Evolutionary conservation across 1,140 invertebrate species (phyloP), one percentile per base, ranked within the genome.

Genomic region (Temnothorax nylanderi): DNA sequence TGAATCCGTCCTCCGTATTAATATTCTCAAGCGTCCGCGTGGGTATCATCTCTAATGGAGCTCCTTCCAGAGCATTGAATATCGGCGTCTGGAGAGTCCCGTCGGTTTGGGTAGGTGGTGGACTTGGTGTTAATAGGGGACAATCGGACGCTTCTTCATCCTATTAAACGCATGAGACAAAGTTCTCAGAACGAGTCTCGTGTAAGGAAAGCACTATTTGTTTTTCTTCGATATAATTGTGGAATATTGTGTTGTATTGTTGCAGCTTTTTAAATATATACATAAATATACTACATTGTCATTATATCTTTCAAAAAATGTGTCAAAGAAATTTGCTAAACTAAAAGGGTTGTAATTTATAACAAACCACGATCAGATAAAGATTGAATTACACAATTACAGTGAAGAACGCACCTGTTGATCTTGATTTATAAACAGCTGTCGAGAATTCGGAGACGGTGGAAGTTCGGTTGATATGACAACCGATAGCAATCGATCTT

Each of bases 111-210:
- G 67, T 87, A 34, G 90, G 87, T 41, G 95, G 92, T 10, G 94
- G 94, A 16, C 94, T 95, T 3, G 95, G 95, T 5, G 95, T 95
- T 51, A 96, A 91, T 5, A 96, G 92, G 4, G 95, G 95, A 87
- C 95, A 95, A 88, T 95, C 95, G 41, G 95, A 96, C 1, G 93
- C 92, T 87, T 94, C 95, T 88, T 95, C 95, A 86, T 96, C 95
- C 92, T 94, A 60, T 91, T 64, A 88, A 69, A 62, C 60, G 32
- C n/a, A 62, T 41, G 16, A 32, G 26, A 78, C 5, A n/a, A 47
- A 26, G 34, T 78, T 65, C 58, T 26, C 5, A 21, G 26, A 78
- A 37, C 58, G 11, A n/a, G 34, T 34, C 13, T 64, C 41, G 6
- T 26, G 11, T 8, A 65, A 26, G 26, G 26, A 26, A 64, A 64